phyloP scores from a whole-genome alignment of 2,113 vertebrate species.

The Cyprinodon tularosa region DNA sequence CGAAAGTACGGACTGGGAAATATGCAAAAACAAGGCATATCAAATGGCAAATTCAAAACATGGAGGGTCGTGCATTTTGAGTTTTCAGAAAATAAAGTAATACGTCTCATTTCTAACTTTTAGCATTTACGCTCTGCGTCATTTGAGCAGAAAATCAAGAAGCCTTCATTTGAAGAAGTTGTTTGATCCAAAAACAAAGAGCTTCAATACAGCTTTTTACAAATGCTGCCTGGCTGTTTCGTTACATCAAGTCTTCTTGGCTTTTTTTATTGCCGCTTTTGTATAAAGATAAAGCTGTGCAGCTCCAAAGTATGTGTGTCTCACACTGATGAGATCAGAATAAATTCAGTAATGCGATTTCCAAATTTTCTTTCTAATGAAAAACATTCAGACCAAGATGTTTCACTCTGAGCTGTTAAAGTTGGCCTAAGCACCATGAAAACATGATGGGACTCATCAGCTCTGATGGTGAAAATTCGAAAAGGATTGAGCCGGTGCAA shows the following conservation, averaged over 20 bases:
- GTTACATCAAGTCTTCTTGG: neutral
- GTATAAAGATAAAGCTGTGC: neutral
- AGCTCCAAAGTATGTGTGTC: neutral
- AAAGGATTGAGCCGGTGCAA: neutral
- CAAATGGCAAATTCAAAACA: constrained; percentile 65
- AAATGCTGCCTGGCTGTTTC: neutral
- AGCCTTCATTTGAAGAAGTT: neutral
- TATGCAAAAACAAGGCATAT: constrained; percentile 57
- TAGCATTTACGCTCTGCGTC: constrained; percentile 33
- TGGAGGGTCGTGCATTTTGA: constrained; percentile 19
- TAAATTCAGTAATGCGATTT: neutral
- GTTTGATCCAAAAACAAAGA: constrained; percentile 20
- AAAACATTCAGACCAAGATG: constrained; percentile 21
- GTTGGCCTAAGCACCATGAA: neutral
- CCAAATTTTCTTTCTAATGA: constrained; percentile 10
- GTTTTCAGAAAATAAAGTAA: constrained; percentile 32
- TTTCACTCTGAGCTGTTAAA: neutral
- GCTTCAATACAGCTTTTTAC: neutral
- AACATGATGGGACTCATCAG: neutral
- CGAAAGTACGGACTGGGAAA: constrained; percentile 68
- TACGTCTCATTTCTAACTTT: constrained; percentile 22
- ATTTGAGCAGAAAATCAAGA: neutral
- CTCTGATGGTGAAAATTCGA: constrained; percentile 1
- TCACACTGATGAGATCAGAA: constrained; percentile 6
- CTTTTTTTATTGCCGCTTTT: neutral